Percentiles rank a stretch among this genome's conserved stretches.
phyloP scores from a whole-genome alignment of 2,797 vertebrate genomes.

The Arrhamphus sclerolepis region DNA sequence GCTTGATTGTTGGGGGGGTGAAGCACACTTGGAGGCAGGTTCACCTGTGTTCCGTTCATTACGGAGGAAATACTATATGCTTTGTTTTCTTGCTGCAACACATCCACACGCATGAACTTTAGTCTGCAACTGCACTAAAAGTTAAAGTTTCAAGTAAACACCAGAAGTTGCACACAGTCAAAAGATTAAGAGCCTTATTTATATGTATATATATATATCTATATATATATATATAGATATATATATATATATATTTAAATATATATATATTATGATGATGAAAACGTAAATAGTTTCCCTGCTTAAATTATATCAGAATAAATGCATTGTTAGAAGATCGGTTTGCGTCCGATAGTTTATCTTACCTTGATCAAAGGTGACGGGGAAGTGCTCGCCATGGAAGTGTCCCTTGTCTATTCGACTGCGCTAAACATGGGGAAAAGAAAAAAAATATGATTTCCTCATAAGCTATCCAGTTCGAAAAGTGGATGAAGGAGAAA shows the following conservation, averaged over 20 bases:
- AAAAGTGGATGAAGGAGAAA: background rate
- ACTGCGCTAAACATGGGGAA: background rate
- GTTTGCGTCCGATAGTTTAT: background rate
- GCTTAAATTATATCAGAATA: background rate
- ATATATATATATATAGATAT: too few relatives aligned
- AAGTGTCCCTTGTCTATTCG: slow-evolving; percentile 20
- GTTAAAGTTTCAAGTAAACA: too few relatives aligned
- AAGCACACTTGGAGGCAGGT: slow-evolving; percentile 10
- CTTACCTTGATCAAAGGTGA: slow-evolving; percentile 77
- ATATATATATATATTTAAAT: too few relatives aligned
- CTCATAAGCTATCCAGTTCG: background rate
- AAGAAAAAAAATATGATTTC: background rate
- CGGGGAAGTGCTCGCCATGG: slow-evolving; percentile 65
- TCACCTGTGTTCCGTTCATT: slow-evolving; percentile 20
- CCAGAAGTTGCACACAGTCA: too few relatives aligned
- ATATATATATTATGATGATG: too few relatives aligned
- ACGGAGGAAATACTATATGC: slow-evolving; percentile 12
- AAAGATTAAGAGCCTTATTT: too few relatives aligned
- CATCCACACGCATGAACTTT: slow-evolving; percentile 7
- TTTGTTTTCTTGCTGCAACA: slow-evolving; percentile 54
- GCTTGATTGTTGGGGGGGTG: slow-evolving; percentile 27
- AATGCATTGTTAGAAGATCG: background rate
- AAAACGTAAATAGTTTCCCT: too few relatives aligned
- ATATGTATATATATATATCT: too few relatives aligned
- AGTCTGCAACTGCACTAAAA: too few relatives aligned